Conservation (phyloP, 2,113 vertebrate species). For the Perca schrenkii region DNA sequence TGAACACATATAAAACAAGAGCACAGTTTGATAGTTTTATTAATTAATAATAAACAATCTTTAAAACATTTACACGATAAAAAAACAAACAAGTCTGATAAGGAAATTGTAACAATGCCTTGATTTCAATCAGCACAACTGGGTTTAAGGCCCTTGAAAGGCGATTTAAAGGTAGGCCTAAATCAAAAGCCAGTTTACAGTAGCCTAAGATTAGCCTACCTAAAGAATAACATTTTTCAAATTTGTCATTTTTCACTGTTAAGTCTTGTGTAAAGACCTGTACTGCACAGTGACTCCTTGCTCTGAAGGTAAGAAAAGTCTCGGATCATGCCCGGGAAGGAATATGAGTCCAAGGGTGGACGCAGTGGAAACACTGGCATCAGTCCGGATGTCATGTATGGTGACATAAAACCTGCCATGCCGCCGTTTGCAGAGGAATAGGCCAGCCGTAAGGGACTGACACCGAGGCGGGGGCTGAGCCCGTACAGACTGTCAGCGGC, state of each 20-base stretch:
- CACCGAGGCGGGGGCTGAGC: conserved; percentile 83
- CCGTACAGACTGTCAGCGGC: conserved; percentile 80
- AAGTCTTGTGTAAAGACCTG: conserved; percentile 79
- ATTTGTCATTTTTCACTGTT: conserved; percentile 78
- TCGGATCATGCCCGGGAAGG: conserved; percentile 86
- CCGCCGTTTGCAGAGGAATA: conserved; percentile 85
- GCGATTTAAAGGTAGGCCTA: too few relatives aligned
- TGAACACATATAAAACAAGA: conserved; percentile 16
- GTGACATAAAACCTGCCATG: conserved; percentile 85
- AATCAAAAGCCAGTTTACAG: not conserved
- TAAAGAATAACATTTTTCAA: not conserved
- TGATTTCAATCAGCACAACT: conserved; percentile 6
- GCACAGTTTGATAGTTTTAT: conserved; percentile 55
- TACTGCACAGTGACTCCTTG: conserved; percentile 82
- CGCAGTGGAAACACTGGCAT: conserved; percentile 87
- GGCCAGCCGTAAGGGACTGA: conserved; percentile 85
- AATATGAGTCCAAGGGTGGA: conserved; percentile 84
- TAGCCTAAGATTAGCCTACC: not conserved
- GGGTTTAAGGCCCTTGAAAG: conserved; percentile 20
- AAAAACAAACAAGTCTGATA: not conserved
- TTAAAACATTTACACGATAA: conserved; percentile 60
- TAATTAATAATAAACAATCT: conserved; percentile 55
- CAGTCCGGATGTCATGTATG: conserved; percentile 87
- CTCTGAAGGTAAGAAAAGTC: conserved; percentile 84
- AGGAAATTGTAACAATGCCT: not conserved